A percentile compares a stretch with the other conserved stretches of the same genome.
phyloP scores from a whole-genome alignment of 2,888 invertebrate genomes.

The Papilio protenor region DNA sequence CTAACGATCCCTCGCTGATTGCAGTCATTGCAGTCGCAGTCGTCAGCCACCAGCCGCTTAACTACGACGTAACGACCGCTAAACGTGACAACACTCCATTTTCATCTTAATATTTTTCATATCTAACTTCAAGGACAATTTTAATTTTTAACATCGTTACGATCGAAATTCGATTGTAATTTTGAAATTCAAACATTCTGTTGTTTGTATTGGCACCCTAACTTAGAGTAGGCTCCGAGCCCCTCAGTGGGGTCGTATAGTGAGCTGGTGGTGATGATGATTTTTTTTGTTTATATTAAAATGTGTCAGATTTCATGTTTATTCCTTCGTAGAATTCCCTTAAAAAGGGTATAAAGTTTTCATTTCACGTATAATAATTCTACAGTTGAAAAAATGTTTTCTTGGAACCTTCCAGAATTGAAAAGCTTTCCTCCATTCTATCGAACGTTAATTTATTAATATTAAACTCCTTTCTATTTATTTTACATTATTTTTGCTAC shows the following conservation, averaged over 20 bases:
- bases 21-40: constrained; percentile 21
- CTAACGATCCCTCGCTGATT: constrained; percentile 38
- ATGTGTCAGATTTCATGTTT: background rate
- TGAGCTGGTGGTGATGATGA: too few relatives aligned
- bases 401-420: background rate
- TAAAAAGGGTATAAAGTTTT: background rate
- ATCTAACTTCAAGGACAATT: background rate
- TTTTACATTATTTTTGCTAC: background rate
- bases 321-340: background rate
- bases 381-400: background rate
- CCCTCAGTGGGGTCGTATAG: too few relatives aligned
- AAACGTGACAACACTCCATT: background rate
- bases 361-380: background rate
- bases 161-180: too few relatives aligned
- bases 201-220: too few relatives aligned
- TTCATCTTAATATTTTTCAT: background rate
- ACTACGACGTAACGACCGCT: background rate
- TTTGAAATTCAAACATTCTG: too few relatives aligned
- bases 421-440: background rate
- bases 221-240: too few relatives aligned
- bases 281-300: too few relatives aligned
- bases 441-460: background rate
- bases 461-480: background rate
- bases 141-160: too few relatives aligned
- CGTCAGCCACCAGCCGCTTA: background rate